Percentiles rank a stretch among this genome's conserved stretches.
phyloP scores from a whole-genome alignment of 2,888 invertebrate genomes.

The Malachius bipustulatus region DNA sequence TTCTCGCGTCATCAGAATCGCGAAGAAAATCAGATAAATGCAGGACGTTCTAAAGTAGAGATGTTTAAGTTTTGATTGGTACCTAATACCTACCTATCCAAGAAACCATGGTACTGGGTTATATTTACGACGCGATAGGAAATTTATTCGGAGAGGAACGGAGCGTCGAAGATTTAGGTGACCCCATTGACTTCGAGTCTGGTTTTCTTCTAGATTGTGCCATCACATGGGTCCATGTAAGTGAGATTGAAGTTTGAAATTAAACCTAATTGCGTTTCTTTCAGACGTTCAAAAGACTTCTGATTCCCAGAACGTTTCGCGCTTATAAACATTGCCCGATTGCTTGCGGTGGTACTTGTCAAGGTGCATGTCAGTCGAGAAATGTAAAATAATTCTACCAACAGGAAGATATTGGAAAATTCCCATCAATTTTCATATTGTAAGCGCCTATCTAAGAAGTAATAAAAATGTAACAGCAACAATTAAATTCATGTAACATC shows the following conservation, averaged over 20 bases:
- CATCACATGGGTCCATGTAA: conserved; percentile 23
- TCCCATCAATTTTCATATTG: no score
- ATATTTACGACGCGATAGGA: not conserved
- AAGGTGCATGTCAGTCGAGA: no score
- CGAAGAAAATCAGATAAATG: no score
- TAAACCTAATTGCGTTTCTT: not conserved
- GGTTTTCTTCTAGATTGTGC: conserved; percentile 28
- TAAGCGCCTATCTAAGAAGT: no score
- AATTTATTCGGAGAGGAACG: conserved; percentile 19
- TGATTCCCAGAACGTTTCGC: not conserved
- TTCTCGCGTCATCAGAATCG: no score
- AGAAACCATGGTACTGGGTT: not conserved
- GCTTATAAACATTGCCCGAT: not conserved
- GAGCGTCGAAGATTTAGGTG: conserved; percentile 21
- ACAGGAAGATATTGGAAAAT: no score
- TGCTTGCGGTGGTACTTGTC: not conserved
- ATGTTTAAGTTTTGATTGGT: no score
- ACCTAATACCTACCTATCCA: no score
- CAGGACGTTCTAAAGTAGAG: no score
- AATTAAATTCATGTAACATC: no score
- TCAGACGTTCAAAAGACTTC: not conserved
- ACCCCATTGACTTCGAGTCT: conserved; percentile 28
- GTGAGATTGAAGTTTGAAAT: not conserved
- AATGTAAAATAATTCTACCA: no score
- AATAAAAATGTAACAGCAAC: no score